Evolutionary conservation across 2,797 vertebrate genomes (phyloP).

Genomic region (Enteromius afrohamiltoni): DNA sequence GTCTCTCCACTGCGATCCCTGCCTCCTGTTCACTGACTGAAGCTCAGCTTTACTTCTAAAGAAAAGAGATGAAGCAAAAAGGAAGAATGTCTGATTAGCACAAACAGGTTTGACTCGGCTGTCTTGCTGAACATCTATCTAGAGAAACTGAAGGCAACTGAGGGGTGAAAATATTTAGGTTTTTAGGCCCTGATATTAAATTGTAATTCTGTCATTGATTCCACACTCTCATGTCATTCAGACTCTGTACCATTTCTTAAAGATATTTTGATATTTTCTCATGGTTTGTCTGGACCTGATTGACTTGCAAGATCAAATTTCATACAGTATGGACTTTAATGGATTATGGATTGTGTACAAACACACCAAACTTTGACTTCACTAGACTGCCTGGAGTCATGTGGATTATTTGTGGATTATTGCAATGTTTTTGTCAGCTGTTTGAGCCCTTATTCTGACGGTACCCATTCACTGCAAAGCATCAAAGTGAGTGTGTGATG

Average conservation of each 20-base stretch:
- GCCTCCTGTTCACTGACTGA: constrained; percentile 9
- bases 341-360: too few relatives aligned
- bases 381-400: too few relatives aligned
- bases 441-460: neutral
- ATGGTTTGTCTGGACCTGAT: neutral
- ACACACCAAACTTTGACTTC: too few relatives aligned
- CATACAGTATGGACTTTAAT: too few relatives aligned
- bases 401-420: neutral
- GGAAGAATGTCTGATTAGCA: neutral
- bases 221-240: neutral
- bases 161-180: too few relatives aligned
- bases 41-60: constrained; percentile 16
- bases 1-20: neutral
- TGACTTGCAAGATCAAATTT: neutral
- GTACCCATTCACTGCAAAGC: constrained; percentile 3
- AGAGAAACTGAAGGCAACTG: neutral
- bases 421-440: neutral
- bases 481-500: neutral
- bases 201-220: neutral
- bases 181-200: too few relatives aligned
- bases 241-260: neutral
- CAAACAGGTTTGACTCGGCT: neutral
- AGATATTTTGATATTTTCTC: neutral
- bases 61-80: neutral
- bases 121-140: neutral